Evolutionary conservation across 1,140 invertebrate genomes (phyloP).

Genomic region (Thaumatotibia leucotreta): DNA sequence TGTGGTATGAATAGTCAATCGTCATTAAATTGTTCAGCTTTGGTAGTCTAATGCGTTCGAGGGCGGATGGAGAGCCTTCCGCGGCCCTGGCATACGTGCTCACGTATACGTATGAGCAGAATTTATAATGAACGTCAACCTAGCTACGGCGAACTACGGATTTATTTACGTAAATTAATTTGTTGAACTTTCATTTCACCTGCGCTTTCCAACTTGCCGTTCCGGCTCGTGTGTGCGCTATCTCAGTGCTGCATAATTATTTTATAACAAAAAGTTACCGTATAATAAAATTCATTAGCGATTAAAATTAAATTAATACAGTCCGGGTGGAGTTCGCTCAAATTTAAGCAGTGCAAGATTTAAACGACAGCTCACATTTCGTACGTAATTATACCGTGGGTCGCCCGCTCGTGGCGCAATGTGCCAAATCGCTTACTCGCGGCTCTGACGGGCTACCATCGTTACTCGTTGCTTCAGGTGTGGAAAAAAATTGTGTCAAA

Average conservation of each 20-base stretch:
- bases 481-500: not conserved
- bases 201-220: not conserved
- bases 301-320: conserved; percentile 65
- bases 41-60: conserved; percentile 66
- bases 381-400: conserved; percentile 59
- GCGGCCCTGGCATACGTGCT: not conserved
- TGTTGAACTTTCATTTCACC: conserved; percentile 1
- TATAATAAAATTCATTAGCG: conserved; percentile 31
- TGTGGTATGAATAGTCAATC: conserved; percentile 75
- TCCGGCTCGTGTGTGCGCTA: not conserved
- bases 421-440: conserved; percentile 72
- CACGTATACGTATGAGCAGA: not conserved
- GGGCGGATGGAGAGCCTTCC: conserved; percentile 15
- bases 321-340: conserved; percentile 56
- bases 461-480: not conserved
- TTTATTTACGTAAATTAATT: not conserved
- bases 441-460: conserved; percentile 36
- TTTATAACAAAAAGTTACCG: conserved; percentile 22
- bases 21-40: conserved; percentile 74
- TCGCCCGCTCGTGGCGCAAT: conserved; percentile 43
- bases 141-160: conserved; percentile 3
- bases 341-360: conserved; percentile 71
- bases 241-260: conserved; percentile 11
- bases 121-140: conserved; percentile 13
- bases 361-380: conserved; percentile 68